A percentile compares a stretch with the other conserved stretches of the same genome.
phyloP scores from a whole-genome alignment of 2,113 vertebrate genomes.

The Epinephelus moara region DNA sequence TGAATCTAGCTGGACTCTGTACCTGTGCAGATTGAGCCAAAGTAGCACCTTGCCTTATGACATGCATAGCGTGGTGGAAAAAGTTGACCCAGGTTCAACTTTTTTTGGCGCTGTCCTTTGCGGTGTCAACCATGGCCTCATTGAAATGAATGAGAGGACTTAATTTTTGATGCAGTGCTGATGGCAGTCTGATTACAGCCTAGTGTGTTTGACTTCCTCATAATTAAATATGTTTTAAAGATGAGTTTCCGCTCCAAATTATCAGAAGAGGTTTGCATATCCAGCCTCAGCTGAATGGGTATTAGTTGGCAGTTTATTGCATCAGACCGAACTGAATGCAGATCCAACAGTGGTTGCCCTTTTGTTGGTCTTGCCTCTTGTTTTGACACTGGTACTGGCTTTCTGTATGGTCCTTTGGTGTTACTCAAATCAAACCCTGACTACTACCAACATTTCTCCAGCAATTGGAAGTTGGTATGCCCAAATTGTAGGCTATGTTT shows the following conservation, averaged over 20 bases:
- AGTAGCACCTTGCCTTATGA: neutral
- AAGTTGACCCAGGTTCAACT: neutral
- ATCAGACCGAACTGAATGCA: conserved; percentile 78
- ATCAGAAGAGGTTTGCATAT: conserved; percentile 41
- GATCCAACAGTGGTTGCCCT: conserved; percentile 75
- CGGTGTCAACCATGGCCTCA: neutral
- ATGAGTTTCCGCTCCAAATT: conserved; percentile 1
- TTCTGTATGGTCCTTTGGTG: conserved; percentile 69
- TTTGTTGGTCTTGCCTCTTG: conserved; percentile 75
- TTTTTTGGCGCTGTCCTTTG: neutral
- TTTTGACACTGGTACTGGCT: conserved; percentile 67
- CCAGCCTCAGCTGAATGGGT: conserved; percentile 11
- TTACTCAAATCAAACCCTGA: conserved; percentile 52
- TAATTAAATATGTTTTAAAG: neutral
- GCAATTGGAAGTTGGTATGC: conserved; percentile 62
- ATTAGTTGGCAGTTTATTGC: conserved; percentile 29
- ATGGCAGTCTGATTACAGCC: conserved; percentile 14
- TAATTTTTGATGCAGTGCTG: conserved; percentile 19
- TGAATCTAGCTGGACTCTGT: neutral
- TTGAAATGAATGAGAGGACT: neutral
- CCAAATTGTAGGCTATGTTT: conserved; percentile 26
- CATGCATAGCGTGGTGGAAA: neutral
- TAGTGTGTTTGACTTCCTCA: neutral
- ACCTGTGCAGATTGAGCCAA: neutral
- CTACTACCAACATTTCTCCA: conserved; percentile 58